Percentiles rank a stretch among this genome's conserved stretches.
phyloP scores from a whole-genome alignment of 2,797 vertebrate genomes.

The Paguma larvata region DNA sequence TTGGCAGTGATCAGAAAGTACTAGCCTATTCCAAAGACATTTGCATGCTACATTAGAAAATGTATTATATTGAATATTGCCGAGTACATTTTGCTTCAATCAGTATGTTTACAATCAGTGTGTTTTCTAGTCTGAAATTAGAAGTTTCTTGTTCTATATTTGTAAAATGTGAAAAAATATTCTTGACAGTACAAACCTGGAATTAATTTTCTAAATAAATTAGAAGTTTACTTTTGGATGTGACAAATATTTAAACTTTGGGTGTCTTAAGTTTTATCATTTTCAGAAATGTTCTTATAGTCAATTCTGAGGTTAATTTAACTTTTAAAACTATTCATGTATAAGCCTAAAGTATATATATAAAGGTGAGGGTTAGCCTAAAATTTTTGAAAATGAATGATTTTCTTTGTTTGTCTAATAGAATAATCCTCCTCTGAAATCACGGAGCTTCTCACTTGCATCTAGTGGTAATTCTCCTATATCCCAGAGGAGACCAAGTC shows the following conservation, averaged over 20 bases:
- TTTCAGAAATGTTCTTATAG: conserved; percentile 16
- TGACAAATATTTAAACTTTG: conserved; percentile 51
- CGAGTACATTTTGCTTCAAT: conserved; percentile 12
- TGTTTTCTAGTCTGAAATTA: conserved; percentile 59
- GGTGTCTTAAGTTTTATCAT: conserved; percentile 46
- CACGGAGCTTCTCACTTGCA: conserved; percentile 96
- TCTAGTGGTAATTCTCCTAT: conserved; percentile 96
- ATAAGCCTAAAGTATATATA: background rate
- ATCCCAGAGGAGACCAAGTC: conserved; percentile 94
- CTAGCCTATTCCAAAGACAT: background rate
- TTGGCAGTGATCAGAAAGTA: conserved; percentile 18
- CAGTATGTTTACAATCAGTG: conserved; percentile 45
- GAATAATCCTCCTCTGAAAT: conserved; percentile 98
- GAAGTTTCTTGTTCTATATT: conserved; percentile 33
- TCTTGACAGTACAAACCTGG: conserved; percentile 4
- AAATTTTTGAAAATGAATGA: conserved; percentile 25
- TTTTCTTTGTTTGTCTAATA: conserved; percentile 89
- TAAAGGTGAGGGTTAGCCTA: background rate
- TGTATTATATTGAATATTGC: conserved; percentile 12
- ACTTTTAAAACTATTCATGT: conserved; percentile 36
- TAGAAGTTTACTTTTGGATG: background rate
- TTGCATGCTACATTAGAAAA: background rate
- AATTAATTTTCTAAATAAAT: conserved; percentile 64
- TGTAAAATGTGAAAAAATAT: conserved; percentile 40
- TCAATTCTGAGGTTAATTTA: conserved; percentile 60